These are phyloP conservation scores for Crossaster papposus DNA, from an alignment of 53 echinoderm and acorn worm genomes.

Conservation along the genomic window DNA sequence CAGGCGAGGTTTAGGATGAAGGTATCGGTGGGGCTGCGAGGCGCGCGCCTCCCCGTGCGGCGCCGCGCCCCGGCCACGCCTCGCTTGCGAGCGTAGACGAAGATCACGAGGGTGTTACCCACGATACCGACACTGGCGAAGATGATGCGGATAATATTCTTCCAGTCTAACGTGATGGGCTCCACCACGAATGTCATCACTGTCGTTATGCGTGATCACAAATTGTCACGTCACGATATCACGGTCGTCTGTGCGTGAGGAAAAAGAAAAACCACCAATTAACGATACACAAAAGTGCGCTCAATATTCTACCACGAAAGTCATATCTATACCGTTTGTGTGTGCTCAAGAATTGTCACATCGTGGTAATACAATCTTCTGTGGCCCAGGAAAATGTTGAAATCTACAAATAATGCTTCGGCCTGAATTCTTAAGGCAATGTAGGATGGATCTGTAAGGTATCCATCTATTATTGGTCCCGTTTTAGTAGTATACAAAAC, in stretches of 20 bases:
- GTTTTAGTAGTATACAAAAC: too few relatives aligned
- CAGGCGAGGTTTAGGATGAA: slow-evolving; percentile 42
- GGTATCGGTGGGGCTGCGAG: slow-evolving; percentile 26
- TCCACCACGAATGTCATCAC: slow-evolving; percentile 21
- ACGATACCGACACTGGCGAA: slow-evolving; percentile 66
- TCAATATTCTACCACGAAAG: neutral
- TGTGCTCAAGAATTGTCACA: too few relatives aligned
- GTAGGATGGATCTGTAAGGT: too few relatives aligned
- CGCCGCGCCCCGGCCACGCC: neutral
- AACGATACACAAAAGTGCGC: neutral
- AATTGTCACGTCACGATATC: neutral
- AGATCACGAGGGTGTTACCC: slow-evolving; percentile 66
- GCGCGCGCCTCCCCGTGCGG: neutral
- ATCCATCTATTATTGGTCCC: too few relatives aligned
- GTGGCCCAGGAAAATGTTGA: too few relatives aligned
- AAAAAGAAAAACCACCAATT: neutral
- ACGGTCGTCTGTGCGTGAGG: neutral
- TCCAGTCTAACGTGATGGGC: slow-evolving; percentile 55
- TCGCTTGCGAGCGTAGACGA: slow-evolving; percentile 56
- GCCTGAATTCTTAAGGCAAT: too few relatives aligned
- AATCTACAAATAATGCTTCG: too few relatives aligned
- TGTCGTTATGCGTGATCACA: neutral
- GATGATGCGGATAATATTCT: slow-evolving; percentile 54
- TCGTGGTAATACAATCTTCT: too few relatives aligned
- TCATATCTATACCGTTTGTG: too few relatives aligned